A percentile compares a stretch with the other conserved stretches of the same genome.
Conservation (phyloP, 2,888 invertebrate genomes). For the Lasioglossum calceatum region DNA sequence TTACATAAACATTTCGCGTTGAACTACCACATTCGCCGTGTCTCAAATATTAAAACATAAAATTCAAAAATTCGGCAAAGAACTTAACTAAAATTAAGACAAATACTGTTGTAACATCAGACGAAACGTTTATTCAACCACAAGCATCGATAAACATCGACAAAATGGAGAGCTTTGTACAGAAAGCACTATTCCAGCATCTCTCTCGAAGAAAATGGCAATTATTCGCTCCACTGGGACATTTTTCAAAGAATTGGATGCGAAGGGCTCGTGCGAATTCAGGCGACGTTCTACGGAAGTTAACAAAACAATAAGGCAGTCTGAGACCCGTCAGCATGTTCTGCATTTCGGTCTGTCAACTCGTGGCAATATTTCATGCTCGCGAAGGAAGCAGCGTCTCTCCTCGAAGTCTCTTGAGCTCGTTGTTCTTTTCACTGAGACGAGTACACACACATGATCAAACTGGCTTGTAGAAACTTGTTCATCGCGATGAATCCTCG, state of each 20-base stretch:
- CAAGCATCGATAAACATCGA: too few relatives aligned
- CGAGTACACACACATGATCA: background rate
- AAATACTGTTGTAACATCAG: too few relatives aligned
- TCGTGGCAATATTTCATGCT: background rate
- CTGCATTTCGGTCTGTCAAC: background rate
- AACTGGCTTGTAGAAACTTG: background rate
- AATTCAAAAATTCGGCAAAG: too few relatives aligned
- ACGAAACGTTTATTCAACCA: too few relatives aligned
- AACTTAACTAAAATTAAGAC: too few relatives aligned
- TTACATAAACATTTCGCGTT: background rate
- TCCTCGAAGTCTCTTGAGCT: background rate
- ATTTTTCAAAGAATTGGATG: background rate
- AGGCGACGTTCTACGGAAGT: background rate
- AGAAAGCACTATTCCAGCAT: too few relatives aligned
- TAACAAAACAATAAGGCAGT: background rate
- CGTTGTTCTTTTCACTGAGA: background rate
- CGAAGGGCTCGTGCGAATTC: background rate
- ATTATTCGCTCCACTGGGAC: background rate
- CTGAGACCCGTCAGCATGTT: background rate
- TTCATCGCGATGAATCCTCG: background rate
- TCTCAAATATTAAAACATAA: too few relatives aligned
- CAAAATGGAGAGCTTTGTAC: too few relatives aligned
- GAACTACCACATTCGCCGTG: background rate
- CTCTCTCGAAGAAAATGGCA: too few relatives aligned
- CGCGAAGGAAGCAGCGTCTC: too few relatives aligned